These are phyloP conservation scores for Tenodera sinensis DNA, from an alignment of 2,888 invertebrate species.

Conservation along the genomic window DNA sequence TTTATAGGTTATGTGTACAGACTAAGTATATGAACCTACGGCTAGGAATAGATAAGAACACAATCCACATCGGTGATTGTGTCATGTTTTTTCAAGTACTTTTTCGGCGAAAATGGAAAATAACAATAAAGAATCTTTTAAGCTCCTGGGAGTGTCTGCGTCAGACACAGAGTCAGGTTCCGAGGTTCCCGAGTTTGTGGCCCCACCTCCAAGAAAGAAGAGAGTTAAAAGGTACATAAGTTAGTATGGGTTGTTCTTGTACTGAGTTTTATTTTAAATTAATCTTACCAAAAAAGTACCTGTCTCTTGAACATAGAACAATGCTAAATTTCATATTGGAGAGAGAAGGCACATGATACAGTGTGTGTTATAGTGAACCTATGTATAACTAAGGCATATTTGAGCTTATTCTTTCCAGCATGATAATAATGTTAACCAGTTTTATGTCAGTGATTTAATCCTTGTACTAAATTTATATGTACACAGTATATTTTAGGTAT, in stretches of 20 bases:
- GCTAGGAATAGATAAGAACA: neutral
- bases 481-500: no score
- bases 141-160: constrained; percentile 55
- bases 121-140: constrained; percentile 60
- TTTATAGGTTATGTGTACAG: neutral
- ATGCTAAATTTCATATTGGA: constrained; percentile 37
- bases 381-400: no score
- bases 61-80: neutral
- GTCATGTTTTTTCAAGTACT: constrained; percentile 20
- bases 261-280: no score
- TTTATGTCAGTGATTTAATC: no score
- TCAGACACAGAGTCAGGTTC: constrained; percentile 55
- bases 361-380: no score
- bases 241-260: no score
- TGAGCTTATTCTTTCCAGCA: no score
- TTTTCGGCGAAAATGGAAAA: constrained; percentile 36
- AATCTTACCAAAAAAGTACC: no score
- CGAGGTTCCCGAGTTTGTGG: constrained; percentile 54
- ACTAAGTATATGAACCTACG: neutral
- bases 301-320: no score
- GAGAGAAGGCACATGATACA: constrained; percentile 40
- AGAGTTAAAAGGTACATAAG: constrained; percentile 45
- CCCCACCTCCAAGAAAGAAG: constrained; percentile 55
- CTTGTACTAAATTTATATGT: no score
- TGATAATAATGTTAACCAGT: no score